Evolutionary conservation across 2,888 invertebrate species (phyloP).

Genomic region (Cantharis rufa): DNA sequence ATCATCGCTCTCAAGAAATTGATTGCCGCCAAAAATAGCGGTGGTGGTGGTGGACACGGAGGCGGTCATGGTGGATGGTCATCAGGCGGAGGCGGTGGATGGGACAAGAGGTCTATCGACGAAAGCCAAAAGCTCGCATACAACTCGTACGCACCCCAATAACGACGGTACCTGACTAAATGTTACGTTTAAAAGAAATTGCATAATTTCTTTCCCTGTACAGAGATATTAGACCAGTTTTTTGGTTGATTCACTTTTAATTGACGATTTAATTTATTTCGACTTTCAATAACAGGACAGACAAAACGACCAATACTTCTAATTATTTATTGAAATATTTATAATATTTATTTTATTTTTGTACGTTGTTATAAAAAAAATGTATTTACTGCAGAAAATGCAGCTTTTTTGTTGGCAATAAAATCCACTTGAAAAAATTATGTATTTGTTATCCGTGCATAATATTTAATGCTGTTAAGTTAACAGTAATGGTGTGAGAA

Average conservation of each 20-base stretch:
- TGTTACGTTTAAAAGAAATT: neutral
- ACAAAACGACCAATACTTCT: neutral
- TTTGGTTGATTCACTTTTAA: slow-evolving; percentile 7
- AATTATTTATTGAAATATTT: slow-evolving; percentile 13
- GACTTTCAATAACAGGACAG: neutral
- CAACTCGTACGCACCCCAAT: slow-evolving; percentile 63
- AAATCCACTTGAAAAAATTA: neutral
- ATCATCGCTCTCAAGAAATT: slow-evolving; percentile 84
- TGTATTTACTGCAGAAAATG: slow-evolving; percentile 1
- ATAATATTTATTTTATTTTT: slow-evolving; percentile 12
- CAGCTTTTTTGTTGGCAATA: slow-evolving; percentile 16
- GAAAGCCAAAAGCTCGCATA: slow-evolving; percentile 73
- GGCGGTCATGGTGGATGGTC: slow-evolving; percentile 37
- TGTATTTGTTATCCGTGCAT: neutral
- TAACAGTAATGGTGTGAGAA: neutral
- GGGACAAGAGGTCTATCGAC: slow-evolving; percentile 71
- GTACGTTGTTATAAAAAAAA: slow-evolving; percentile 2
- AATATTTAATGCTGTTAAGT: neutral
- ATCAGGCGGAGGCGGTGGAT: slow-evolving; percentile 61
- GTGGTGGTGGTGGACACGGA: slow-evolving; percentile 55
- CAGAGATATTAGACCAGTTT: slow-evolving; percentile 22
- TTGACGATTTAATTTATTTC: neutral
- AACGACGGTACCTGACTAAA: slow-evolving; percentile 32
- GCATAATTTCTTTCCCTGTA: slow-evolving; percentile 7
- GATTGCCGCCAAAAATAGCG: slow-evolving; percentile 68